Percentiles rank a stretch among this genome's conserved stretches.
Conservation (phyloP, 2,888 invertebrate species). For the Stomorhina lunata region DNA sequence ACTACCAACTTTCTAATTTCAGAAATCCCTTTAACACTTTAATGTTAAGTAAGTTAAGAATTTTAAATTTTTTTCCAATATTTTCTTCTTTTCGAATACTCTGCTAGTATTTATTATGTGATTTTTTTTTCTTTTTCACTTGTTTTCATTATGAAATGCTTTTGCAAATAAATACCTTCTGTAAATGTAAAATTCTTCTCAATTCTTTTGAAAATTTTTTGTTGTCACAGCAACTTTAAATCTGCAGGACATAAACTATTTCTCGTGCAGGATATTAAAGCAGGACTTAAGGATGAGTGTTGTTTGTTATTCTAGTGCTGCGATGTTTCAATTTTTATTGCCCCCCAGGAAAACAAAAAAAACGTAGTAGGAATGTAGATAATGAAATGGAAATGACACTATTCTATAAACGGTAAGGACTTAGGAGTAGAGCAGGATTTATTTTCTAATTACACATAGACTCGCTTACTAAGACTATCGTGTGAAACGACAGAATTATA, state of each 20-base stretch:
- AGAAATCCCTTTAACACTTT: no score
- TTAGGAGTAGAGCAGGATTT: slow-evolving; percentile 30
- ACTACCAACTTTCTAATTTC: no score
- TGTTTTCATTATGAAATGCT: no score
- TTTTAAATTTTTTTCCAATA: no score
- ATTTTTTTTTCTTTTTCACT: no score
- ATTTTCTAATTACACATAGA: slow-evolving; percentile 38
- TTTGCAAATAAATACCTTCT: neutral
- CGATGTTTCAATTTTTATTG: no score
- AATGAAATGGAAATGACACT: neutral
- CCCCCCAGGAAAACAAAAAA: neutral
- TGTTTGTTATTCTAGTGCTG: neutral
- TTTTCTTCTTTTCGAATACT: no score
- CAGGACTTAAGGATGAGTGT: neutral
- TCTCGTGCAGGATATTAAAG: neutral
- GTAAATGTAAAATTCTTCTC: neutral
- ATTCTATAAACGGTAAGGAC: neutral
- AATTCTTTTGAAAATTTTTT: neutral
- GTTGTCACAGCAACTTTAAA: neutral
- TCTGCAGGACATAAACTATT: no score
- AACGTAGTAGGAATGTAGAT: neutral
- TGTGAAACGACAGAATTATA: neutral
- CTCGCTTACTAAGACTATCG: neutral
- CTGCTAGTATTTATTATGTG: no score
- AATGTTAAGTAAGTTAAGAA: no score